Percentiles rank a stretch among this genome's conserved stretches.
Conservation (phyloP, 1,140 invertebrate species). For the Penaeus japonicus region DNA sequence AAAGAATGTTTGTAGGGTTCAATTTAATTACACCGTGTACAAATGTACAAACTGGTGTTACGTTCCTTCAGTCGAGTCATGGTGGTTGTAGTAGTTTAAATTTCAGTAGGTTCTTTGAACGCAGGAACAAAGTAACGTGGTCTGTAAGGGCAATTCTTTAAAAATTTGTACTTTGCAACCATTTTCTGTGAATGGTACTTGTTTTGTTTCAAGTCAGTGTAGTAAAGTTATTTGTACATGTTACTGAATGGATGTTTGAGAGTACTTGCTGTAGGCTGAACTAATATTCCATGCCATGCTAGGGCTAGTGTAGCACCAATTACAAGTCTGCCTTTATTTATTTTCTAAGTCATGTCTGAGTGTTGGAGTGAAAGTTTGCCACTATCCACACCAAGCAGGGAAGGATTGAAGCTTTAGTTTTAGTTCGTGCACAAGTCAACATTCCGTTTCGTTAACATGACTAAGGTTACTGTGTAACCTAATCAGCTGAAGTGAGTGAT, state of each 20-base stretch:
- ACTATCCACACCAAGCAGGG: conserved; percentile 21
- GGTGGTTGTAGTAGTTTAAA: conserved; percentile 8
- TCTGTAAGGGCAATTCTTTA: conserved; percentile 7
- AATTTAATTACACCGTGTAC: conserved; percentile 29
- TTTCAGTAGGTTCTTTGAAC: neutral
- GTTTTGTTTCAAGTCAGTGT: neutral
- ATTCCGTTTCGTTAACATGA: conserved; percentile 50
- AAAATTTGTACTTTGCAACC: neutral
- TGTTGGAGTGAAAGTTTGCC: conserved; percentile 3
- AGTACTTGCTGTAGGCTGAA: conserved; percentile 32
- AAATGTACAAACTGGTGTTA: conserved; percentile 29
- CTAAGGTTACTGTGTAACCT: conserved; percentile 49
- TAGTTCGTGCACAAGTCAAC: conserved; percentile 43
- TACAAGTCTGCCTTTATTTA: conserved; percentile 39
- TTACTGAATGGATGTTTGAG: conserved; percentile 37
- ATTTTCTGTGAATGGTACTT: neutral
- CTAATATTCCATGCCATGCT: conserved; percentile 35
- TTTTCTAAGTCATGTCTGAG: conserved; percentile 6
- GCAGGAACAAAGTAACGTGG: conserved; percentile 1
- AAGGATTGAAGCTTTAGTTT: conserved; percentile 37
- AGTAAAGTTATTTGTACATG: conserved; percentile 39
- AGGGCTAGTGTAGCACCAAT: conserved; percentile 48
- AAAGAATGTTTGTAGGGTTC: conserved; percentile 25
- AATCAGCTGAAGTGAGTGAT: conserved; percentile 30
- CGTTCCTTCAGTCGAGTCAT: conserved; percentile 19